A percentile compares a stretch with the other conserved stretches of the same genome.
These are phyloP conservation scores for Meloidogyne chitwoodi DNA, from an alignment of 1,140 invertebrate species.

Conservation along the genomic window DNA sequence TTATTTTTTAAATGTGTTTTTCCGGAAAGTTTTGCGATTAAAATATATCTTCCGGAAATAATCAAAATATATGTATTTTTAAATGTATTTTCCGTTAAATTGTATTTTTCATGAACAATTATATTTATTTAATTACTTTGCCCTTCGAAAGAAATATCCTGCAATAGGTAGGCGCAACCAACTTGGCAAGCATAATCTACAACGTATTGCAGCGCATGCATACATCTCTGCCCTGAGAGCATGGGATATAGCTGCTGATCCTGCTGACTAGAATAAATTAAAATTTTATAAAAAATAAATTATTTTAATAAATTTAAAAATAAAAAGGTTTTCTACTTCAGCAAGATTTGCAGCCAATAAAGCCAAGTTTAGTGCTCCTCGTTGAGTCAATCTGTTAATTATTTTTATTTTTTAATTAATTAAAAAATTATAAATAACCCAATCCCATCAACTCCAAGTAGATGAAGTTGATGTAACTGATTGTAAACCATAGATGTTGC, in stretches of 20 bases:
- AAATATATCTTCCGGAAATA: neutral
- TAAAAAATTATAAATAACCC: neutral
- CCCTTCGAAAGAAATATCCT: slow-evolving; percentile 51
- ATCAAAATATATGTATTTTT: too few relatives aligned
- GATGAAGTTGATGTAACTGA: slow-evolving; percentile 51
- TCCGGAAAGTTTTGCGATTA: too few relatives aligned
- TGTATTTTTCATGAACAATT: too few relatives aligned
- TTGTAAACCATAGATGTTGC: slow-evolving; percentile 58
- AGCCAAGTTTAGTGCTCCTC: slow-evolving; percentile 50
- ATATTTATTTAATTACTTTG: slow-evolving; percentile 19
- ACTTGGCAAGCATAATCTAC: slow-evolving; percentile 36
- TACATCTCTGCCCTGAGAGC: slow-evolving; percentile 54
- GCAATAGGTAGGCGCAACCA: slow-evolving; percentile 34
- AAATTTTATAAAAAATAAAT: neutral
- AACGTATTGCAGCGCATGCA: slow-evolving; percentile 48
- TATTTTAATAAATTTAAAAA: neutral
- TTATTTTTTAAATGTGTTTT: too few relatives aligned
- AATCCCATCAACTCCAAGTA: slow-evolving; percentile 5
- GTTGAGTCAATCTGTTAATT: neutral
- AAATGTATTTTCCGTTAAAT: too few relatives aligned
- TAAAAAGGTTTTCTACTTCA: neutral
- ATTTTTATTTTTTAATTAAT: neutral
- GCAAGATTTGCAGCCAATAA: slow-evolving; percentile 55
- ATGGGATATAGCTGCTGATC: slow-evolving; percentile 50
- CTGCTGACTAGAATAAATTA: slow-evolving; percentile 41